These are phyloP conservation scores for Micropoecilia bifurca DNA, from an alignment of 2,797 vertebrate genomes.

Conservation along the genomic window DNA sequence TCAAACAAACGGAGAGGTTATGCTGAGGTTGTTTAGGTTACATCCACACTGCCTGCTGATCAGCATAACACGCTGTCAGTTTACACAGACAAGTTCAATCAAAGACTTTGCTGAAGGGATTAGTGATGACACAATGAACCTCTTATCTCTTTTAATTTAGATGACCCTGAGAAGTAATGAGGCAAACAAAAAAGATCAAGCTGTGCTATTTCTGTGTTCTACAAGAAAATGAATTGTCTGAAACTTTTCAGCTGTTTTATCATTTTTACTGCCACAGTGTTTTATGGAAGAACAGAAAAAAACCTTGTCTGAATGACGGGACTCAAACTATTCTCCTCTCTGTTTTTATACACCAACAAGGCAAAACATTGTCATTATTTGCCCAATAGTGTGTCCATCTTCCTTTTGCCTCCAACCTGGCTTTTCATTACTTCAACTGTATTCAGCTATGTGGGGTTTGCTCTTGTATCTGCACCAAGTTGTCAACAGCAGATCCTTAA, in stretches of 20 bases:
- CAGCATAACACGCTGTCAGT: conserved; percentile 55
- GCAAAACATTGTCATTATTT: neutral
- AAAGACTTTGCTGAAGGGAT: neutral
- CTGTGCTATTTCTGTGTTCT: neutral
- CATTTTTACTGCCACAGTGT: neutral
- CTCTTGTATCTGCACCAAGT: neutral
- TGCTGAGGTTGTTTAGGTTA: conserved; percentile 59
- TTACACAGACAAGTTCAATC: conserved; percentile 28
- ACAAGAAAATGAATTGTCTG: neutral
- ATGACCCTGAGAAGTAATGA: neutral
- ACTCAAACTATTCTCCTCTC: neutral
- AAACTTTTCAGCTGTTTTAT: neutral
- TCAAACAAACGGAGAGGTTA: conserved; percentile 71
- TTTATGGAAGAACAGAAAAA: neutral
- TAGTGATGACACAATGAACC: neutral
- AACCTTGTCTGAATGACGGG: neutral
- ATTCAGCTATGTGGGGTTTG: neutral
- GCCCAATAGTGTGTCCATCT: neutral
- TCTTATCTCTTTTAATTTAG: neutral
- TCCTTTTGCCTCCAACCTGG: neutral
- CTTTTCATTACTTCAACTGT: neutral
- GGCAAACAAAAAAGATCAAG: neutral
- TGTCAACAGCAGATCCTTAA: neutral
- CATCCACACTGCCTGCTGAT: conserved; percentile 42
- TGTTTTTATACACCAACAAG: neutral